Evolutionary conservation across 2,113 vertebrate species (phyloP), one percentile per base, ranked within the genome.

Genomic region (Amblyopsis rosae): DNA sequence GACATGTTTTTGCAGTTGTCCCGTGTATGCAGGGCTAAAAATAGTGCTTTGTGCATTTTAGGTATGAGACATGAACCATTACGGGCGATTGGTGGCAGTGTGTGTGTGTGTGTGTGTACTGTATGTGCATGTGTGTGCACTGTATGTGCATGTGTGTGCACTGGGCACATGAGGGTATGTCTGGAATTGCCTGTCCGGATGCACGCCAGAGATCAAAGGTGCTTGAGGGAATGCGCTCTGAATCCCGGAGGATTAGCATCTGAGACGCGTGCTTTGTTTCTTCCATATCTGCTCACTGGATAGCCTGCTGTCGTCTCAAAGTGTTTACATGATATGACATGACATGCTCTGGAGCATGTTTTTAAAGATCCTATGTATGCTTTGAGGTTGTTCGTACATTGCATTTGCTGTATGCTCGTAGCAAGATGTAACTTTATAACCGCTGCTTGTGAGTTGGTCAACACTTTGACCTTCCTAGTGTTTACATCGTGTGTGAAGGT

Each of bases 161-260:
- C 58, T 65, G 67, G 66, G 79, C 75, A 75, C 57, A 62, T 62
- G 64, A 54, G 72, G 59, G 76, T 56, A 59, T 81, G 84, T 87
- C 77, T 85, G 82, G 80, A 80, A 75, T 89, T 68, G 88, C 84
- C 79, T 88, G 81, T 88, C 80, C 61, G 68, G 86, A 90, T 89
- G 88, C 84, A 76, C 88, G 85, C 83, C 61, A 79, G 80, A 92
- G 90, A 92, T 93, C 89, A 93, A 93, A 93, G 90, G 79, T 77
- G 84, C 86, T 77, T 72, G 73, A 54, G 80, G 84, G 84, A 92
- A 92, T 91, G 86, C 82, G 87, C 79, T 79, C 77, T 58, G 82
- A 82, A 92, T 87, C 87, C 85, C 78, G 35, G 76, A 72, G 89
- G 89, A 92, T 92, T 92, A 91, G 87, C 86, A 83, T 73, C 84